Conservation (phyloP, 2,888 invertebrate species). For the Omphaloscelis lunosa region DNA sequence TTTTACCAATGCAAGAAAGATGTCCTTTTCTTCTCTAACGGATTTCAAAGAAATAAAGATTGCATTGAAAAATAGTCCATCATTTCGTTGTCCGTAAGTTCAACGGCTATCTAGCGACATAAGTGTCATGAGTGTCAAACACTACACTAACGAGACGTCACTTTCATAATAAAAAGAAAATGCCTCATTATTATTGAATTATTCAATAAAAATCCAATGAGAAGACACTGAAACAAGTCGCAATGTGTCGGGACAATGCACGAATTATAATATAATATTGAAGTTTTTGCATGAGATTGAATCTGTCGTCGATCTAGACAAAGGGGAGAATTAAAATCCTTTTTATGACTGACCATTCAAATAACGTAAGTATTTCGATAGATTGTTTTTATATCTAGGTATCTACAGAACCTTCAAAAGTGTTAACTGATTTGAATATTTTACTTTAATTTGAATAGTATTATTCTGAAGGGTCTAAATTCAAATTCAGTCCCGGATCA, state of each 20-base stretch:
- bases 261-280: slow-evolving; percentile 86
- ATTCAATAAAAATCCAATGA: slow-evolving; percentile 87
- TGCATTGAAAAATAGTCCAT: slow-evolving; percentile 9
- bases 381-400: slow-evolving; percentile 13
- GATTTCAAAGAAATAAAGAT: slow-evolving; percentile 7
- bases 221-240: slow-evolving; percentile 81
- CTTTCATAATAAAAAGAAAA: slow-evolving; percentile 81
- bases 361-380: slow-evolving; percentile 46
- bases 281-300: slow-evolving; percentile 70
- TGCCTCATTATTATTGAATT: slow-evolving; percentile 79
- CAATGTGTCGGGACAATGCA: slow-evolving; percentile 81
- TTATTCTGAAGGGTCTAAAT: not conserved
- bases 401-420: not conserved
- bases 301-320: slow-evolving; percentile 64
- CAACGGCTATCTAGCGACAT: slow-evolving; percentile 57
- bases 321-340: slow-evolving; percentile 60
- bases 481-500: slow-evolving; percentile 3
- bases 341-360: slow-evolving; percentile 57
- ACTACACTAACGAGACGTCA: slow-evolving; percentile 79
- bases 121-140: slow-evolving; percentile 67
- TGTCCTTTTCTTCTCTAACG: not conserved
- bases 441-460: slow-evolving; percentile 29
- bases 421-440: slow-evolving; percentile 20
- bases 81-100: slow-evolving; percentile 18
- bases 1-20: not conserved